These are phyloP conservation scores for Megalonaias nervosa DNA, from an alignment of 1,140 invertebrate species.

Conservation along the genomic window DNA sequence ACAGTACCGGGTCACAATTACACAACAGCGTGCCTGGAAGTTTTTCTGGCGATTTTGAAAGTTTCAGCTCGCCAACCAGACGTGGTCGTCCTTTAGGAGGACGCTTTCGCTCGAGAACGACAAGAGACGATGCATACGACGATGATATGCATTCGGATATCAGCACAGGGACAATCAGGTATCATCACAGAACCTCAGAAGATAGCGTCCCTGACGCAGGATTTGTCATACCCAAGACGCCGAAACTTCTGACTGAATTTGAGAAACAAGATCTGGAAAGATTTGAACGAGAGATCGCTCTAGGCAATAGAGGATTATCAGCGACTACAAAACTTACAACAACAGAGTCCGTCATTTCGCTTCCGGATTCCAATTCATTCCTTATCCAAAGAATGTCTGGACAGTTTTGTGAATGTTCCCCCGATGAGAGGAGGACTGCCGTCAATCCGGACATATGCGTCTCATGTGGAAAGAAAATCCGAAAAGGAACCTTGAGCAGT, in stretches of 20 bases:
- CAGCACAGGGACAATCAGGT: not conserved
- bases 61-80: too few relatives aligned
- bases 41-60: too few relatives aligned
- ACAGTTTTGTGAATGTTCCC: constrained; percentile 21
- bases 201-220: constrained; percentile 29
- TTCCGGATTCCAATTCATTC: not conserved
- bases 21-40: too few relatives aligned
- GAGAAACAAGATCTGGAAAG: not conserved
- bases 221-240: constrained; percentile 32
- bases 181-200: constrained; percentile 24
- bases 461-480: constrained; percentile 20
- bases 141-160: too few relatives aligned
- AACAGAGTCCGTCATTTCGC: not conserved
- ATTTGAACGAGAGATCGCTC: not conserved
- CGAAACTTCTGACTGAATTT: not conserved
- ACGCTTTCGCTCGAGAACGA: too few relatives aligned
- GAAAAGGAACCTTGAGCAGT: not conserved
- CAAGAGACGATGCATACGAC: too few relatives aligned
- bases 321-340: not conserved
- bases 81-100: too few relatives aligned
- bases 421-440: constrained; percentile 6
- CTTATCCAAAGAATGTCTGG: not conserved
- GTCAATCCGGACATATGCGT: constrained; percentile 16
- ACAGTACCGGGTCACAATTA: too few relatives aligned
- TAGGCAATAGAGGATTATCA: not conserved